Base-by-base conservation (phyloP, 2,888 invertebrate genomes). In the Patella caerulea region DNA sequence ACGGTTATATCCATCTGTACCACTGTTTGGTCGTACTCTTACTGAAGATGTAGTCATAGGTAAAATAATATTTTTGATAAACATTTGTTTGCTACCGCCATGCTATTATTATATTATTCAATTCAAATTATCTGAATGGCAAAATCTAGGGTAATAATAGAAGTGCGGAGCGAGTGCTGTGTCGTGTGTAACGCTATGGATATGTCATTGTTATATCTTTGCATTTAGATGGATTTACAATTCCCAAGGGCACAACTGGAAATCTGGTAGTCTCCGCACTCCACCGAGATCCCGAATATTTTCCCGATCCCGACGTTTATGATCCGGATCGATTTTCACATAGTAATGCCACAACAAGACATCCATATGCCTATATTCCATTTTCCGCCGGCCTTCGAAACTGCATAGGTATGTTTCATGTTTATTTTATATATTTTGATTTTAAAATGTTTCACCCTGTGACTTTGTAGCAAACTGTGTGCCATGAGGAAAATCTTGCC, bases 251-350 rank as follows among this genome's bases (percentile, higher is more conserved):
- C 17, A 87, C 90, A 7, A 86, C 89, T 45, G 84, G 79, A 11
- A 54, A 86, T 15, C 76, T 90, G 2, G 56, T 85, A 17, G 81
- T 87, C 2, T 76, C 86, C 56, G 87, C 88, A 34, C 85, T 92
- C 12, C 95, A 95, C 89, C 93, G 94, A 9, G 93, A 94, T 87
- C 93, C 94, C 0, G 92, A 93, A 19, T 92, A 94, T 74, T 96
- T 93, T 92, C 93, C 94, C 0, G 92, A 95, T 82, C 95, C 96
- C 0, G 93, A 94, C 71, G 93, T 93, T 82, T 97, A 96, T 90
- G 93, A 96, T 92, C 96, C 97, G 2, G 96, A 96, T 74, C 92
- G 95, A 82, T 96, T 96, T 90, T 88, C 94, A 82, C 95, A 96
- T 0, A 94, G 95, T 85, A 94, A 94, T 83, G 95, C 94, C 81